phyloP scores from a whole-genome alignment of 2,797 vertebrate genomes.

The Botia almorhae region DNA sequence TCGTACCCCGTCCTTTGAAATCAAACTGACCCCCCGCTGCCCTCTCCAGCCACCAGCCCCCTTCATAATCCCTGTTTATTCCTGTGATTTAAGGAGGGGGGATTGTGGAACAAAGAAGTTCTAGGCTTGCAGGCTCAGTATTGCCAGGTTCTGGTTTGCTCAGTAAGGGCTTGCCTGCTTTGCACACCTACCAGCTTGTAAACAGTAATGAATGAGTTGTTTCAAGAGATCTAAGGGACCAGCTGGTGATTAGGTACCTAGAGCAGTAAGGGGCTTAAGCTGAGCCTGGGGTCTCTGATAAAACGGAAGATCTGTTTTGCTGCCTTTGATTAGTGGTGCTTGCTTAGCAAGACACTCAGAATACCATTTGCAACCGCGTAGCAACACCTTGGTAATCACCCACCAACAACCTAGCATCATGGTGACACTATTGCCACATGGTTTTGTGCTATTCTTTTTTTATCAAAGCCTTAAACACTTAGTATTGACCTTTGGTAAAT shows the following conservation, averaged over 20 bases:
- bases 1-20: conserved; percentile 39
- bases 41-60: conserved; percentile 22
- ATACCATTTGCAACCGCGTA: not conserved
- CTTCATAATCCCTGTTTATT: conserved; percentile 9
- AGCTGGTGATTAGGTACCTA: conserved; percentile 74
- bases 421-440: not conserved
- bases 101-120: conserved; percentile 26
- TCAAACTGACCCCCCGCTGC: conserved; percentile 21
- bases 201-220: conserved; percentile 23
- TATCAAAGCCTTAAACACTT: too few species aligned
- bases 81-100: not conserved
- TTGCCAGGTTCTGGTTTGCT: not conserved
- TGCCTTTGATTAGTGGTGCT: conserved; percentile 5
- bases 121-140: not conserved
- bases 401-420: not conserved
- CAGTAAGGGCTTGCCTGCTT: not conserved
- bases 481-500: too few species aligned
- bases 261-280: conserved; percentile 75
- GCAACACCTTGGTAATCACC: not conserved
- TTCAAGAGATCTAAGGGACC: conserved; percentile 51
- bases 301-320: not conserved
- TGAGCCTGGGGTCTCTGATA: conserved; percentile 15
- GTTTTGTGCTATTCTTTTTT: too few species aligned
- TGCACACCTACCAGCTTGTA: conserved; percentile 20
- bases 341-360: not conserved